Evolutionary conservation across 1,140 invertebrate genomes (phyloP), one percentile per base, ranked within the genome.

Genomic region (Mizuhopecten yessoensis): DNA sequence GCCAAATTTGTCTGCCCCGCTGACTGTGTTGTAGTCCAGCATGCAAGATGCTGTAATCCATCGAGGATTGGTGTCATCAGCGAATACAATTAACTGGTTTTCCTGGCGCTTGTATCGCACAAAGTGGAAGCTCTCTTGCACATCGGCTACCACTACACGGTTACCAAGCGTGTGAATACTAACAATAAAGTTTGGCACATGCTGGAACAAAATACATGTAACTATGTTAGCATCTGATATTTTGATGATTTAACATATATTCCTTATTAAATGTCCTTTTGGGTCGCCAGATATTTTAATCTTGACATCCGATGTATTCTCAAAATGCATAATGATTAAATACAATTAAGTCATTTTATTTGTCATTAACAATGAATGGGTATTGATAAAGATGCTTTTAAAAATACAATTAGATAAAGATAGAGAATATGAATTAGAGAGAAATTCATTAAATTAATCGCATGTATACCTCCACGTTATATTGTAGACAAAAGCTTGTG

Each of bases 1-100:
- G n/a, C 99, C 99, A 97, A 99, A 99, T 96, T 99, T 99, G 96
- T 99, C 99, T 3, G 98, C 98, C 45, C 98, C 98, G 0, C 99
- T 99, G 34, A 99, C 98, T 3, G 99, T 99, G 94, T 99, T 98
- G 94, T 99, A 99, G 97, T 99, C 99, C 23, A 99, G 96, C n/a
- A 99, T 97, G 94, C 98, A 98, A 0, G 98, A 98, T 39, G 98
- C 98, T 0, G 99, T 99, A 0, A 99, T 98, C 98, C 99, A 99
- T 88, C 99, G 97, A 0, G 99, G 99, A 97, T 98, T 98, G 0
- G 99, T 99, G 95, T 99, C 99, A 96, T 99, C 99, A 7, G 99
- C 99, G 97, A 99, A 99, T 86, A 99, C 98, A 45, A 99, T 99
- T 57, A 99, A 97, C 95, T 99, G 99, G 97, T 99, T 99, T 96